Conservation (phyloP, 2,113 vertebrate species). For the Dendrocopos noguchii region DNA sequence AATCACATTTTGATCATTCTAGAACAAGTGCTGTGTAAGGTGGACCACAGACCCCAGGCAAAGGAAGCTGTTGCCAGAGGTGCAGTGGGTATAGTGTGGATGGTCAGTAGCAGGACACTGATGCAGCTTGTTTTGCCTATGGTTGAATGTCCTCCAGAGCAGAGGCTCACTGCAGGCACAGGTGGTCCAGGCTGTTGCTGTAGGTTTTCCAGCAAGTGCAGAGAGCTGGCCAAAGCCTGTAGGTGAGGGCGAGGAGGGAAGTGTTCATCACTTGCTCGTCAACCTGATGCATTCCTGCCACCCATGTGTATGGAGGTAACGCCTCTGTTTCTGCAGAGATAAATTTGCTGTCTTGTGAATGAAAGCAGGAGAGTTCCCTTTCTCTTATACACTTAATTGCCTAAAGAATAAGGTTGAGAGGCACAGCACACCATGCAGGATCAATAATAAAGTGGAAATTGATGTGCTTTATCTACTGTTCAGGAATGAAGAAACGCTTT, state of each 20-base stretch:
- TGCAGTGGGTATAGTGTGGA: neutral
- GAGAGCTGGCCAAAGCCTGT: neutral
- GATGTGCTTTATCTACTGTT: neutral
- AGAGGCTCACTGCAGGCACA: neutral
- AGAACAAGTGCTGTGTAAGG: neutral
- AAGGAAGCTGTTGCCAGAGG: neutral
- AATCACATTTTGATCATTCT: neutral
- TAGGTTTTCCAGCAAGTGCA: neutral
- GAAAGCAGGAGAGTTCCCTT: neutral
- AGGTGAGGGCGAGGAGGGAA: neutral
- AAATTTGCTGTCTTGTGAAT: neutral
- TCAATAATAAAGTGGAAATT: neutral
- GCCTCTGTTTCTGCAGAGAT: neutral
- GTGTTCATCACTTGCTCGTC: neutral
- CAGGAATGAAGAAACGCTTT: neutral
- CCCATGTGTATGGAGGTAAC: accelerated
- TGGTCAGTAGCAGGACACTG: neutral
- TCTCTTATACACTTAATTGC: neutral
- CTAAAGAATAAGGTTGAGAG: neutral
- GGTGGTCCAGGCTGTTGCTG: neutral
- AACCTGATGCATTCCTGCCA: neutral
- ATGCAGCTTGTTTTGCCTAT: neutral
- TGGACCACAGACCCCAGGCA: neutral
- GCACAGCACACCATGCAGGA: neutral
- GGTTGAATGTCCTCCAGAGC: neutral